Evolutionary conservation across 1,140 invertebrate species (phyloP).

Genomic region (Plectus sambesii): DNA sequence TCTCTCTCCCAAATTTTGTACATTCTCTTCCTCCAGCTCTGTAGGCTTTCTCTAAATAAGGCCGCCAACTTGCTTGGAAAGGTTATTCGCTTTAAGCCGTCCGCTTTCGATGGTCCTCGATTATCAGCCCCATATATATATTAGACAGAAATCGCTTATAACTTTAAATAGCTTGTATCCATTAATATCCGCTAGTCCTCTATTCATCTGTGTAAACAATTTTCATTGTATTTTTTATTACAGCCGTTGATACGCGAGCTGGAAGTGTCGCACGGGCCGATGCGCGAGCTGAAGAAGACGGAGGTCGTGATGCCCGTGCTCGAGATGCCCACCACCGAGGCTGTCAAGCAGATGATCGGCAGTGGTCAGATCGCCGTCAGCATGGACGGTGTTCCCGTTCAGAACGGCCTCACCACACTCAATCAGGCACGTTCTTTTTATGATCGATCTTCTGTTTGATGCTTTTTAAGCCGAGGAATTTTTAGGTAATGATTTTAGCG

Average conservation of each 20-base stretch:
- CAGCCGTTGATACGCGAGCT: slow-evolving; percentile 37
- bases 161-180: no score
- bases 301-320: slow-evolving; percentile 86
- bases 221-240: no score
- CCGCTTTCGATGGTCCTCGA: slow-evolving; percentile 4
- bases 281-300: slow-evolving; percentile 32
- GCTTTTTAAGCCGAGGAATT: no score
- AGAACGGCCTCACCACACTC: slow-evolving; percentile 78
- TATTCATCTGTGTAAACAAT: no score
- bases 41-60: no score
- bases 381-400: slow-evolving; percentile 74
- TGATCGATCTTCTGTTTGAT: no score
- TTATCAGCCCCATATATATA: slow-evolving; percentile 7
- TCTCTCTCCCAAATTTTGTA: no score
- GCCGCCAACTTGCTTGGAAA: no score
- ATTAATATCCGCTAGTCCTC: background rate
- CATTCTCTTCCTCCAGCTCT: no score
- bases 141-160: background rate
- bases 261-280: slow-evolving; percentile 39
- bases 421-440: slow-evolving; percentile 66
- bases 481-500: no score
- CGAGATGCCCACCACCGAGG: slow-evolving; percentile 78
- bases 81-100: slow-evolving; percentile 9
- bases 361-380: slow-evolving; percentile 80
- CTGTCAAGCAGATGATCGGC: slow-evolving; percentile 64